Evolutionary conservation across 2,113 vertebrate species (phyloP).

Genomic region (Elgaria multicarinata): DNA sequence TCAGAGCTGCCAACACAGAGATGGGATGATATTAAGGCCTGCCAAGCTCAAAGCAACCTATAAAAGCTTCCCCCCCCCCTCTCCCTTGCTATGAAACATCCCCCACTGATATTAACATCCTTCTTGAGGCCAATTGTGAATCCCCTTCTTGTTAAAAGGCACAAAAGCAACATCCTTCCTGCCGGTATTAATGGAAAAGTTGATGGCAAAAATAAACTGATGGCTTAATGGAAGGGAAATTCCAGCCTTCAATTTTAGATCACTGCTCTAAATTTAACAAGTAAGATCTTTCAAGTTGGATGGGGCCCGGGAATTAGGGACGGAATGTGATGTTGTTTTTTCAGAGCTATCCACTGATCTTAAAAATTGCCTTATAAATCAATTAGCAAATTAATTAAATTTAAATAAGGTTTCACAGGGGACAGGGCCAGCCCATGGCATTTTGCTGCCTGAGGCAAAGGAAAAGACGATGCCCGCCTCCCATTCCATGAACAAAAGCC

Average conservation of each 20-base stretch:
- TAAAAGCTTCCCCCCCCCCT: neutral
- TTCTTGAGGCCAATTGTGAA: neutral
- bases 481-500: too few relatives aligned
- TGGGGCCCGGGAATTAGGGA: neutral
- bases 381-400: neutral
- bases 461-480: neutral
- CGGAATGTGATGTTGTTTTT: neutral
- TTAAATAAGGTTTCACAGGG: neutral
- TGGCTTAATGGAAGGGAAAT: neutral
- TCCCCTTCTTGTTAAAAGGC: neutral
- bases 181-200: neutral
- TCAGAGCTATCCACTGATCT: neutral
- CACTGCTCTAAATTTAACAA: neutral
- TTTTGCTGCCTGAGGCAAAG: neutral
- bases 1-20: constrained; percentile 22
- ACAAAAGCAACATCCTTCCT: neutral
- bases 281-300: neutral
- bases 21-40: constrained; percentile 44
- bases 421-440: neutral
- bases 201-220: neutral
- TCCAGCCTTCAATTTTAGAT: neutral
- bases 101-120: neutral
- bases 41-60: constrained; percentile 31
- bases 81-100: constrained; percentile 7
- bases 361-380: neutral